Percentiles rank a stretch among this genome's conserved stretches.
These are phyloP conservation scores for Neosilurus hyrtlii DNA, from an alignment of 2,797 vertebrate species.

Conservation along the genomic window DNA sequence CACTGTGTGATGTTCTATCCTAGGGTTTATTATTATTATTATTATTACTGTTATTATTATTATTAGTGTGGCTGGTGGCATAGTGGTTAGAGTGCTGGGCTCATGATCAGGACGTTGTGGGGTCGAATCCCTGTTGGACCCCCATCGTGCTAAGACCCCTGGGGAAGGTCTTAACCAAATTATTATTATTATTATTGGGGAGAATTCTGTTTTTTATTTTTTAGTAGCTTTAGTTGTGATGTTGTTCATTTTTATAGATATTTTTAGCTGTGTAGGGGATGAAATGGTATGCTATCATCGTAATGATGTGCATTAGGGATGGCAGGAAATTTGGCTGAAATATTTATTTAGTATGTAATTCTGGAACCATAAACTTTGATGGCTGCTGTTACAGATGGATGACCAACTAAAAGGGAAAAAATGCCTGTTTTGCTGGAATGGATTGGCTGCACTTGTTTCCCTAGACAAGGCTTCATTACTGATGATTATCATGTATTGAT, in stretches of 20 bases:
- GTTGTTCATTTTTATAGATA: not conserved
- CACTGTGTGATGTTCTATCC: no score
- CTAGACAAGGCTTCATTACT: no score
- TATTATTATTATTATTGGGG: no score
- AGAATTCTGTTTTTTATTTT: not conserved
- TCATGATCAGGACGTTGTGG: no score
- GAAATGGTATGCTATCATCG: not conserved
- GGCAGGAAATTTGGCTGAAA: not conserved
- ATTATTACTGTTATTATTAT: no score
- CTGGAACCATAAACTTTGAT: not conserved
- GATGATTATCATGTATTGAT: no score
- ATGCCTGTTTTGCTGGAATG: not conserved
- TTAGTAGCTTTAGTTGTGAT: not conserved
- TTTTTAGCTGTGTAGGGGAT: not conserved
- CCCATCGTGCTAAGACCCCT: no score
- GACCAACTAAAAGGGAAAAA: not conserved
- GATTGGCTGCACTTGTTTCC: not conserved
- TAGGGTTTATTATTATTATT: no score
- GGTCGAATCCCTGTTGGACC: no score
- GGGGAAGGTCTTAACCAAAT: no score
- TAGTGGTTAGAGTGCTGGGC: no score
- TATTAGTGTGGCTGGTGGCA: no score
- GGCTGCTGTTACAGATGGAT: not conserved
- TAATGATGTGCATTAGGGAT: not conserved
- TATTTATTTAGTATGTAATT: not conserved